Conservation (phyloP, 2,888 invertebrate genomes). For the Parelbella ahira region DNA sequence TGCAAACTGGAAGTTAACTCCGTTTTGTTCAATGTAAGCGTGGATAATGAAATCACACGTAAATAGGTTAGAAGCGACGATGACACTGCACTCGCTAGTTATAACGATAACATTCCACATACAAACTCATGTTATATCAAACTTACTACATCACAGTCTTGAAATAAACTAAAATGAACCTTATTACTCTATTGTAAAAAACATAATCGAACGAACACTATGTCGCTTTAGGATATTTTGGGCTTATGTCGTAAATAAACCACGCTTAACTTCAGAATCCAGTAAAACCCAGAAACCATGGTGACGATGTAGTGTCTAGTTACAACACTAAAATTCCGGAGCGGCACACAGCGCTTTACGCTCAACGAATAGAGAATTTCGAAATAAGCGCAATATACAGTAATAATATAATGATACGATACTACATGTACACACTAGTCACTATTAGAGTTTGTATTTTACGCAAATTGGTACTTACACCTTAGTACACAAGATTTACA, state of each 20-base stretch:
- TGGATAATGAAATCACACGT: slow-evolving; percentile 10
- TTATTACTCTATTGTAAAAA: no score
- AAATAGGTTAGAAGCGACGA: slow-evolving; percentile 21
- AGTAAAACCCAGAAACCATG: slow-evolving; percentile 17
- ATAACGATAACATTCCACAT: slow-evolving; percentile 10
- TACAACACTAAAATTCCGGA: slow-evolving; percentile 7
- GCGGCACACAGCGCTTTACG: slow-evolving; percentile 14
- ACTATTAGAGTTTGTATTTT: no score
- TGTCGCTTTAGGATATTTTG: neutral
- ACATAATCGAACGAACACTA: no score
- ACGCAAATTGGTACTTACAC: neutral
- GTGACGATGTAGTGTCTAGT: slow-evolving; percentile 15
- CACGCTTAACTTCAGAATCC: slow-evolving; percentile 11
- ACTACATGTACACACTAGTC: no score
- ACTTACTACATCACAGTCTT: no score
- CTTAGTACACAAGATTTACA: neutral
- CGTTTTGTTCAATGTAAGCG: neutral
- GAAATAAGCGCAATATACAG: slow-evolving; percentile 9
- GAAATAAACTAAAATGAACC: neutral
- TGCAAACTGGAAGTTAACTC: neutral
- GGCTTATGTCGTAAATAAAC: slow-evolving; percentile 4
- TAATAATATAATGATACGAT: no score
- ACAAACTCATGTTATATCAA: no score
- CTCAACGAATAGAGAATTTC: slow-evolving; percentile 12
- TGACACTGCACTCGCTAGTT: slow-evolving; percentile 12